These are phyloP conservation scores for Stenodema calcarata DNA, from an alignment of 2,888 invertebrate species.

Conservation along the genomic window DNA sequence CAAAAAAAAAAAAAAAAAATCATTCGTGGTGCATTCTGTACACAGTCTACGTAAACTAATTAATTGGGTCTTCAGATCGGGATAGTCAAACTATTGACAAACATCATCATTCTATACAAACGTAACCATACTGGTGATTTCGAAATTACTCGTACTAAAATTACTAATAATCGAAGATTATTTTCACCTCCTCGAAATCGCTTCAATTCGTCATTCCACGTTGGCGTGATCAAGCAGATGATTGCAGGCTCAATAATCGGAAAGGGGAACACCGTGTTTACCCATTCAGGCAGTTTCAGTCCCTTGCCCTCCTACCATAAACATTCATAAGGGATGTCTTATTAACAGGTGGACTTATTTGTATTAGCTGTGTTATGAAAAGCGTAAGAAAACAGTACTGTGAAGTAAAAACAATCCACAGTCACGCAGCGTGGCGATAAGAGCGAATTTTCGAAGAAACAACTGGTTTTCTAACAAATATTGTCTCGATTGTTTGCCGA, in stretches of 20 bases:
- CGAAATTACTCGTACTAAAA: not conserved
- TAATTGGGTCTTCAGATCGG: no score
- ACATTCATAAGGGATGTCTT: not conserved
- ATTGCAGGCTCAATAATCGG: not conserved
- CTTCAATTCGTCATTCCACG: conserved; percentile 9
- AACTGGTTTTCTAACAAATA: no score
- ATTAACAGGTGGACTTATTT: not conserved
- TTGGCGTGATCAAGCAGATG: not conserved
- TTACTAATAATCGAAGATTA: not conserved
- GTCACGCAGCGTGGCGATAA: no score
- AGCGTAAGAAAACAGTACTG: not conserved
- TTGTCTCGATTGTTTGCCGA: no score
- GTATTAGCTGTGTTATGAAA: not conserved
- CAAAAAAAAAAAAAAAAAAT: no score
- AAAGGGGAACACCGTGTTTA: not conserved
- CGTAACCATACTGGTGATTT: not conserved
- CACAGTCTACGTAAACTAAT: no score
- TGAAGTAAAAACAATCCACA: no score
- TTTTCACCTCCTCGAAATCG: conserved; percentile 33
- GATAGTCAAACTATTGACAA: not conserved
- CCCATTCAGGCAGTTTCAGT: conserved; percentile 29
- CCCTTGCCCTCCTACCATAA: not conserved
- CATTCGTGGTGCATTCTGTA: not conserved
- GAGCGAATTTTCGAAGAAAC: no score
- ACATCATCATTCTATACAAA: not conserved